Percentiles rank a stretch among this genome's conserved stretches.
Evolutionary conservation across 2,113 vertebrate genomes (phyloP).

Genomic region (Morone saxatilis): DNA sequence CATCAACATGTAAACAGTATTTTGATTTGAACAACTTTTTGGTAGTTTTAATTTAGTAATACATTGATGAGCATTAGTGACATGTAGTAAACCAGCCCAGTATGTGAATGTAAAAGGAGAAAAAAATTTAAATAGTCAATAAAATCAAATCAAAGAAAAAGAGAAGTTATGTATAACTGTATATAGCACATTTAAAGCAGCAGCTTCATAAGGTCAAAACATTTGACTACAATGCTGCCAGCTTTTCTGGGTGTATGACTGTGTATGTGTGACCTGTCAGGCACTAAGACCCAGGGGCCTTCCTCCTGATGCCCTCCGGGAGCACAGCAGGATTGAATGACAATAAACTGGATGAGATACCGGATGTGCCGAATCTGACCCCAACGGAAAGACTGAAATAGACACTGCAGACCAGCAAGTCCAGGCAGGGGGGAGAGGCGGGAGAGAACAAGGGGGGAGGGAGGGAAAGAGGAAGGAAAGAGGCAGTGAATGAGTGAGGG

Average conservation of each 20-base stretch:
- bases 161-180: not conserved
- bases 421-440: constrained; percentile 58
- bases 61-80: too few species aligned
- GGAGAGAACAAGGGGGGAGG: not conserved
- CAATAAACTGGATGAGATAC: constrained; percentile 89
- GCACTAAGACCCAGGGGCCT: constrained; percentile 81
- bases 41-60: too few species aligned
- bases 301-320: constrained; percentile 70
- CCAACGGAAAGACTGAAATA: constrained; percentile 90
- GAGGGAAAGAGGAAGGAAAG: constrained; percentile 23
- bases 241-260: not conserved
- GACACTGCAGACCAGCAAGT: constrained; percentile 84
- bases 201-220: constrained; percentile 23
- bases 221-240: not conserved
- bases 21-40: too few species aligned
- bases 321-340: constrained; percentile 83
- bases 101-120: not conserved
- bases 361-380: constrained; percentile 87
- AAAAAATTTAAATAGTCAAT: not conserved
- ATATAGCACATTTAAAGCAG: not conserved
- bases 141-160: not conserved
- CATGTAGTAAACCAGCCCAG: too few species aligned
- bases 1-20: too few species aligned
- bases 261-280: constrained; percentile 26
- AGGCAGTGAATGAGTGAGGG: constrained; percentile 48